These are phyloP conservation scores for Leucosticte australis DNA, from an alignment of 2,113 vertebrate genomes.

Conservation along the genomic window DNA sequence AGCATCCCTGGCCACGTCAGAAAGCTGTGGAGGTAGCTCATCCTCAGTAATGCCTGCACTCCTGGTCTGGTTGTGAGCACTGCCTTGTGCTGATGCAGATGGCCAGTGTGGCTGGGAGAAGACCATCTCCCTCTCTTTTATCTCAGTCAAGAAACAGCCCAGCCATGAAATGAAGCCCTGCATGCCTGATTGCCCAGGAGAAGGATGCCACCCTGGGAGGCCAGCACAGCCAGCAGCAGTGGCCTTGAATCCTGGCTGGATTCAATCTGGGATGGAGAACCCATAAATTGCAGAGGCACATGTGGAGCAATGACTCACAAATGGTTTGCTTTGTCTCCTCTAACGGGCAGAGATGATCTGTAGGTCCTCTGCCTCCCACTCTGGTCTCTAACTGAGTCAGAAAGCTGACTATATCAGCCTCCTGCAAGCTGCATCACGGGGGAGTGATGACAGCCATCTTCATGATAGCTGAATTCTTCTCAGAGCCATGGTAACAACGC, in stretches of 20 bases:
- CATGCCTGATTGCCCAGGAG: not conserved
- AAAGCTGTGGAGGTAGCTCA: not conserved
- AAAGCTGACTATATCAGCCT: not conserved
- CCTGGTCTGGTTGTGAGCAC: not conserved
- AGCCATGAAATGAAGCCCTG: not conserved
- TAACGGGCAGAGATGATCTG: not conserved
- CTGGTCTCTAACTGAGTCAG: not conserved
- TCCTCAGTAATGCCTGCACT: fast-evolving
- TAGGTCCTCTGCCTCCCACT: not conserved
- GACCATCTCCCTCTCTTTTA: not conserved
- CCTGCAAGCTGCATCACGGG: not conserved
- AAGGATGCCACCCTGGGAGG: not conserved
- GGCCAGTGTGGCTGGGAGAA: not conserved
- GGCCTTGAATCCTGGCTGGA: not conserved
- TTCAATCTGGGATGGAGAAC: not conserved
- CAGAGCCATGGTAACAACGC: not conserved
- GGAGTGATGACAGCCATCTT: not conserved
- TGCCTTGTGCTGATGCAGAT: fast-evolving
- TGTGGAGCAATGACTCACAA: not conserved
- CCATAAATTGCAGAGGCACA: not conserved
- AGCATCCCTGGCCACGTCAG: not conserved
- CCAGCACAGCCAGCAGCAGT: not conserved
- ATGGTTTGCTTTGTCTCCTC: not conserved
- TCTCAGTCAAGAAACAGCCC: not conserved
- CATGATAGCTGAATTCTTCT: not conserved